phyloP scores from a whole-genome alignment of 2,113 vertebrate genomes.

The Heterotis niloticus region DNA sequence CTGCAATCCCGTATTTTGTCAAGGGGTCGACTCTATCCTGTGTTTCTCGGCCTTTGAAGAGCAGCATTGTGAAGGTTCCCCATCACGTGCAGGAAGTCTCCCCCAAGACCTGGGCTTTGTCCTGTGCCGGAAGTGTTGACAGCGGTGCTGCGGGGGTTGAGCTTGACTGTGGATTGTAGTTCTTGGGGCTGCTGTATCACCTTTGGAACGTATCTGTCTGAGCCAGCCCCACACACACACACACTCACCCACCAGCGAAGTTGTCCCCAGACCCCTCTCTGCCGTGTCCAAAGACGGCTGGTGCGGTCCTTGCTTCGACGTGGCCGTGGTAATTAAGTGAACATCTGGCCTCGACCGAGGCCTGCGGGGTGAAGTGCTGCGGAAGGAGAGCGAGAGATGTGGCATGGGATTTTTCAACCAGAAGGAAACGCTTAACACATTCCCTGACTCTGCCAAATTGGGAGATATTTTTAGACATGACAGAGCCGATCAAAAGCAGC shows the following conservation, averaged over 20 bases:
- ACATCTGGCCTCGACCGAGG: slow-evolving; percentile 66
- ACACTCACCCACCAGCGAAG: not conserved
- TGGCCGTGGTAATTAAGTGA: slow-evolving; percentile 61
- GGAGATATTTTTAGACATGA: slow-evolving; percentile 71
- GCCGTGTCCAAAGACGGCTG: slow-evolving; percentile 36
- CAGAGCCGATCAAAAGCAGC: slow-evolving; percentile 61
- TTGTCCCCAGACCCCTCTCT: not conserved
- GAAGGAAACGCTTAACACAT: slow-evolving; percentile 73
- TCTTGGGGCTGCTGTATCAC: not conserved
- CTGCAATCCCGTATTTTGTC: not conserved
- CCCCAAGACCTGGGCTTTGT: not conserved
- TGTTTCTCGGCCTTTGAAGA: not conserved
- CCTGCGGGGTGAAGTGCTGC: slow-evolving; percentile 21
- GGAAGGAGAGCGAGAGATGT: slow-evolving; percentile 48
- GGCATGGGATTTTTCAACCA: slow-evolving; percentile 61
- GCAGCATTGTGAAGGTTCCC: not conserved
- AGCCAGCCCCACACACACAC: slow-evolving; percentile 10
- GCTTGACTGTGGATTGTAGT: not conserved
- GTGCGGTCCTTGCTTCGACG: slow-evolving; percentile 38
- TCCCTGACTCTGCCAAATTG: slow-evolving; percentile 59
- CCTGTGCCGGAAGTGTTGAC: not conserved
- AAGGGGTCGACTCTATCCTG: not conserved
- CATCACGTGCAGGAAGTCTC: not conserved
- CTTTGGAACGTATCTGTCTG: slow-evolving; percentile 25
- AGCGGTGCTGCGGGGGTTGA: not conserved